Evolutionary conservation across 1,140 invertebrate genomes (phyloP), one percentile per base, ranked within the genome.

Genomic region (Scaptomyza montana): DNA sequence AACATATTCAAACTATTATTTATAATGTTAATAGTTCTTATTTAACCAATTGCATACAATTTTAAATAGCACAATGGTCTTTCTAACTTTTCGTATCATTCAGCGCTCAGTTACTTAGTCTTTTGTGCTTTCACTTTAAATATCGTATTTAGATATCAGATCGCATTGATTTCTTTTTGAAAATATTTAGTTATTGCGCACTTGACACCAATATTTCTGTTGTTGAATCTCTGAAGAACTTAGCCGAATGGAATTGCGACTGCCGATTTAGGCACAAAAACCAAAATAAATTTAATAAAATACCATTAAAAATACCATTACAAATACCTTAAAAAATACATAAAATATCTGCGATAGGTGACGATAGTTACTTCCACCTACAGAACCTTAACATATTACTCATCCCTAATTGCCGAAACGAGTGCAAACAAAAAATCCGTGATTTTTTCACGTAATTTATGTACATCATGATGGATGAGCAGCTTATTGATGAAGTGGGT

Each of bases 391-490:
- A 30, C 28, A 2, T 9, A 28, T 5, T 33, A 25, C 56, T 47
- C 56, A 59, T 47, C 56, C 25, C 56, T 47, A 59, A 59, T 59
- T 25, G 63, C 63, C 69, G 69, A 72, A 72, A 67, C 55, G 13
- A 67, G 30, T 60, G 16, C 63, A 67, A 33, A 41, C 51, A 72
- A 67, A 59, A 69, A 65, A 72, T 33, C 25, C 43, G 43, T 59
- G 43, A 33, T 47, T 59, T 57, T 46, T 47, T 59, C 28, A 30
- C 43, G 43, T 33, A 33, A 33, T 59, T 47, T 59, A 47, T 47
- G 47, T 74, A 28, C 47, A 87, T 79, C 51, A 91, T 91, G 90
- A 92, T 92, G 89, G 91, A 92, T 63, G 91, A 92, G 61, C 87
- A 91, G 67, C 54, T 92, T 49, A 92, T 92, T 60, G 89, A 89